Conservation (phyloP, 1,140 invertebrate genomes). For the Radopholus similis region DNA sequence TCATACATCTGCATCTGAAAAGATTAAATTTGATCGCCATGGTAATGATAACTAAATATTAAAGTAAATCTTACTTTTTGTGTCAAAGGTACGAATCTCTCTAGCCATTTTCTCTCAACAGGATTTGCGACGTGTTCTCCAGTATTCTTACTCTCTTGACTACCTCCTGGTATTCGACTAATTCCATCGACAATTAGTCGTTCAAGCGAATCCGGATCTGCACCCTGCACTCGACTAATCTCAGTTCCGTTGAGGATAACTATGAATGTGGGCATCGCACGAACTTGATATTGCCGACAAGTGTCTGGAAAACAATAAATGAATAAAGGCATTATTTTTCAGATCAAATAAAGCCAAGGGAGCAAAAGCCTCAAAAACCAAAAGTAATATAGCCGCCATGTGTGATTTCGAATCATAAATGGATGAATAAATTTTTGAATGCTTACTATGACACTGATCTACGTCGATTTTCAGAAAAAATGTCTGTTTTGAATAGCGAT, state of each 20-base stretch:
- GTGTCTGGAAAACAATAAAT: too few relatives aligned
- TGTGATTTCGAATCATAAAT: too few relatives aligned
- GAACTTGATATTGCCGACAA: conserved; percentile 26
- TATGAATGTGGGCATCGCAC: conserved; percentile 51
- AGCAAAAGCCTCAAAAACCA: neutral
- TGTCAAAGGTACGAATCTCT: conserved; percentile 9
- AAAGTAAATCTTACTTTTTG: conserved; percentile 3
- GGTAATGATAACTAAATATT: conserved; percentile 3
- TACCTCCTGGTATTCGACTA: conserved; percentile 8
- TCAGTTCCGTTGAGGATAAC: conserved; percentile 35
- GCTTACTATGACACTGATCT: conserved; percentile 32
- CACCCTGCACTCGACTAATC: conserved; percentile 36
- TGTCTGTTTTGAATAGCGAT: conserved; percentile 34
- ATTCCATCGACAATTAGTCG: conserved; percentile 15
- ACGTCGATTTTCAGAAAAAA: conserved; percentile 47
- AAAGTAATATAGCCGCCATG: neutral
- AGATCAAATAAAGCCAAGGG: neutral
- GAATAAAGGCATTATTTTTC: conserved; percentile 15
- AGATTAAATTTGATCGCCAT: too few relatives aligned
- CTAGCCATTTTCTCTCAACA: conserved; percentile 32
- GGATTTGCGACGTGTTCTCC: conserved; percentile 29
- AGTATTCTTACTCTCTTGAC: neutral
- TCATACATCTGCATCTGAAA: conserved; percentile 43
- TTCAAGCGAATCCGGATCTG: conserved; percentile 28
- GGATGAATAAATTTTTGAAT: conserved; percentile 3